A percentile compares a stretch with the other conserved stretches of the same genome.
phyloP scores from a whole-genome alignment of 1,140 invertebrate species.

The Pseudomyrmex gracilis region DNA sequence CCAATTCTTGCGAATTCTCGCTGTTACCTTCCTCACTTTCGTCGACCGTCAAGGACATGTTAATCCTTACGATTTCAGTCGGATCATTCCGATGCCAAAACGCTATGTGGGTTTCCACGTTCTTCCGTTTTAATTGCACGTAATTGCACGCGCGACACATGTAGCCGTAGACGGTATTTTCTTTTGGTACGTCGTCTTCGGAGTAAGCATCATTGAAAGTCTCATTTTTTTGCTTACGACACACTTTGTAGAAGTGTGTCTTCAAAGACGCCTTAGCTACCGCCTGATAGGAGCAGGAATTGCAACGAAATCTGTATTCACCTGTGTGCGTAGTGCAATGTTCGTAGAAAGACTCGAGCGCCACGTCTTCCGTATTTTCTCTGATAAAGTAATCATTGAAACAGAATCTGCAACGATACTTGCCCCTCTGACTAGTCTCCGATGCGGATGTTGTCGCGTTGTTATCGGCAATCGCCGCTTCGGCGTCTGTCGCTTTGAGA shows the following conservation, averaged over 20 bases:
- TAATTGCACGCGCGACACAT: constrained; percentile 89
- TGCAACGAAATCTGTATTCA: constrained; percentile 89
- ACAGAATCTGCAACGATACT: constrained; percentile 86
- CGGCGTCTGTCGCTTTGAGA: constrained; percentile 84
- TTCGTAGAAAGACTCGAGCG: constrained; percentile 87
- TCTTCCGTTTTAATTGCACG: constrained; percentile 87
- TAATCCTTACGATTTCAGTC: constrained; percentile 84
- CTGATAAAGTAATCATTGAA: constrained; percentile 67
- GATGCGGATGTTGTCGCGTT: constrained; percentile 63
- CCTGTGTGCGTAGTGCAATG: constrained; percentile 91
- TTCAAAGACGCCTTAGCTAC: constrained; percentile 82
- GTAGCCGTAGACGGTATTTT: constrained; percentile 86
- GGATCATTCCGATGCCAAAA: constrained; percentile 83
- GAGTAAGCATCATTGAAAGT: constrained; percentile 67
- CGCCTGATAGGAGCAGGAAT: constrained; percentile 85
- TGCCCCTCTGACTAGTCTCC: constrained; percentile 74
- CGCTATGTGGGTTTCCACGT: constrained; percentile 87
- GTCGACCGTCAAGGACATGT: constrained; percentile 81
- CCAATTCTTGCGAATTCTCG: not conserved
- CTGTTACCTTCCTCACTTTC: not conserved
- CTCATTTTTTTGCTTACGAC: constrained; percentile 70
- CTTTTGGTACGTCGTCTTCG: constrained; percentile 75
- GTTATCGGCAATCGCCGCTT: constrained; percentile 80
- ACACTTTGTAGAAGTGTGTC: constrained; percentile 84
- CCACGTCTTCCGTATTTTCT: constrained; percentile 78